phyloP scores from a whole-genome alignment of 2,113 vertebrate species.

The Dicentrarchus labrax region DNA sequence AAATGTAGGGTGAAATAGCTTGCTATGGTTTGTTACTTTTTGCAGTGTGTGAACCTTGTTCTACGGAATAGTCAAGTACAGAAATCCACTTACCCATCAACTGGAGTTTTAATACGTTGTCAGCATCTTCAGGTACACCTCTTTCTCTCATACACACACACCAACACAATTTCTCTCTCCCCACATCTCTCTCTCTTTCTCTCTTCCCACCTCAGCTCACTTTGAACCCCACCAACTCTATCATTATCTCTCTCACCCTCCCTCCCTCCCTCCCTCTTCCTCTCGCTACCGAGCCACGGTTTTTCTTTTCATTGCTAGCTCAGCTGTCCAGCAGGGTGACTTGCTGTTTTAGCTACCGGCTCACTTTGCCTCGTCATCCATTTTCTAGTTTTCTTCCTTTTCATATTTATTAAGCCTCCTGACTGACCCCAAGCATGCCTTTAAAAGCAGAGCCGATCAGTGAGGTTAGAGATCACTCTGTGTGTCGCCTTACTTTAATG shows the following conservation, averaged over 20 bases:
- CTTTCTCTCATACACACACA: slow-evolving; percentile 32
- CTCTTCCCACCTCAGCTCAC: slow-evolving; percentile 30
- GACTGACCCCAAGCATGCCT: slow-evolving; percentile 51
- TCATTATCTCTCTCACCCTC: not conserved
- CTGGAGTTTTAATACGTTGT: slow-evolving; percentile 65
- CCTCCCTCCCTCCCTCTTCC: not conserved
- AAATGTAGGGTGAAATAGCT: slow-evolving; percentile 16
- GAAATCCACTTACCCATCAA: slow-evolving; percentile 73
- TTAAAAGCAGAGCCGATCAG: slow-evolving; percentile 28
- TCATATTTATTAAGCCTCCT: slow-evolving; percentile 71
- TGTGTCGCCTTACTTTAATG: not conserved
- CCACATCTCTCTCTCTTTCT: not conserved
- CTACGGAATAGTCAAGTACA: slow-evolving; percentile 69
- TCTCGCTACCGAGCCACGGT: not conserved
- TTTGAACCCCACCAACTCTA: slow-evolving; percentile 13
- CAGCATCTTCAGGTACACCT: slow-evolving; percentile 70
- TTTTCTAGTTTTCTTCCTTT: slow-evolving; percentile 71
- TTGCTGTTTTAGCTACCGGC: slow-evolving; percentile 64
- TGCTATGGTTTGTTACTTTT: slow-evolving; percentile 39
- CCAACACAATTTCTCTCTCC: not conserved
- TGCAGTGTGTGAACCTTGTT: slow-evolving; percentile 56
- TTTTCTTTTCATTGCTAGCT: slow-evolving; percentile 65
- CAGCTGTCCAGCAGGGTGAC: slow-evolving; percentile 72
- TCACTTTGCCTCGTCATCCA: slow-evolving; percentile 74
- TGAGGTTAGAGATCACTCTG: slow-evolving; percentile 31